Evolutionary conservation across 2,113 vertebrate genomes (phyloP).

Genomic region (Ifrita kowaldi): DNA sequence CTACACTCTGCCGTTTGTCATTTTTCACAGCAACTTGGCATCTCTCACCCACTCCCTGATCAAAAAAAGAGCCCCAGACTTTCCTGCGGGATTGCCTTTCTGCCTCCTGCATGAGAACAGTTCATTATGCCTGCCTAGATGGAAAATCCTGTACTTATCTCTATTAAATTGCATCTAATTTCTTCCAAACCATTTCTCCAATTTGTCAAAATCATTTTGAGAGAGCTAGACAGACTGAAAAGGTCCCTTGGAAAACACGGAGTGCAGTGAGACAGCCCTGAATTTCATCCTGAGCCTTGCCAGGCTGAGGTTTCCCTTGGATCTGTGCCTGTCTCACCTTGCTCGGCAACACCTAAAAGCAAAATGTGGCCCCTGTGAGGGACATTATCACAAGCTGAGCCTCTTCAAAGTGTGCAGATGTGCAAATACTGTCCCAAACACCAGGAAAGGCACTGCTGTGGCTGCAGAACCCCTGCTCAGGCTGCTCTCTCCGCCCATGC

Average conservation of each 20-base stretch:
- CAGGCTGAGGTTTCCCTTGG: neutral
- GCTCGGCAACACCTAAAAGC: neutral
- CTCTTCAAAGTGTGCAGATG: neutral
- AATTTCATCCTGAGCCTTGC: neutral
- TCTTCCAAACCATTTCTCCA: conserved; percentile 48
- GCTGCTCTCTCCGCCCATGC: neutral
- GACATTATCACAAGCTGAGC: neutral
- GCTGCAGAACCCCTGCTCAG: neutral
- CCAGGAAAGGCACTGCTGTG: neutral
- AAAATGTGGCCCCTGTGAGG: neutral
- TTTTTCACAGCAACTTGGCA: neutral
- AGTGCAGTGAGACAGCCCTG: neutral
- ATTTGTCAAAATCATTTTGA: conserved; percentile 28
- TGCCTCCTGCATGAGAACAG: neutral
- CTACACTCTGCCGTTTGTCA: neutral
- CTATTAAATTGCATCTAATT: conserved; percentile 34
- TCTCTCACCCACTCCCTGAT: neutral
- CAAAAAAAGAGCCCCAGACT: neutral
- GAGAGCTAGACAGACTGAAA: neutral
- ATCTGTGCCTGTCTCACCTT: neutral
- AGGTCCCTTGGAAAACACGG: neutral
- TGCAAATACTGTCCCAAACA: neutral
- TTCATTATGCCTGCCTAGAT: conserved; percentile 24
- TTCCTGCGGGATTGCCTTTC: neutral
- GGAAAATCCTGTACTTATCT: neutral